These are phyloP conservation scores for Callinectes sapidus DNA, from an alignment of 2,888 invertebrate species.

Conservation along the genomic window DNA sequence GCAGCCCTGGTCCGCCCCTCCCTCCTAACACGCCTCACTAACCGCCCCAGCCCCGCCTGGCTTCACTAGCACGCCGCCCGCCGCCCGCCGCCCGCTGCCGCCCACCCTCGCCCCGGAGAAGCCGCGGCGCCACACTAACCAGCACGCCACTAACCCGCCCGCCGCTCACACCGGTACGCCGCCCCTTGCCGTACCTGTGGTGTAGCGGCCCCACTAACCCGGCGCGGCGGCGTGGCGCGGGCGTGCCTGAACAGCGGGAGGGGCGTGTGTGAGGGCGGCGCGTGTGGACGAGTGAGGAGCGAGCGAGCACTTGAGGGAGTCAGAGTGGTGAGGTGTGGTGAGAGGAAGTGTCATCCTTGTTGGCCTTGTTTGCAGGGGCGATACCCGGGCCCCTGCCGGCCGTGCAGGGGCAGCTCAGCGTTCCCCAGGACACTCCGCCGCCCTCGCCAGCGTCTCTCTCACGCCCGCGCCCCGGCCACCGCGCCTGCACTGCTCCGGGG, in stretches of 20 bases:
- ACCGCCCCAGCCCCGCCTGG: constrained; percentile 66
- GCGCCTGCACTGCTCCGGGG: background rate
- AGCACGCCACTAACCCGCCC: background rate
- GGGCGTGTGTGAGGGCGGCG: constrained; percentile 7
- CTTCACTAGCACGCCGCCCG: constrained; percentile 59
- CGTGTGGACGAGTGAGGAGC: constrained; percentile 9
- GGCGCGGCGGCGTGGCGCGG: background rate
- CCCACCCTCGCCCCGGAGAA: background rate
- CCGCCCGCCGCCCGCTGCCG: background rate
- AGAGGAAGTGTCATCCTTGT: background rate
- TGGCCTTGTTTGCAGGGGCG: constrained; percentile 32
- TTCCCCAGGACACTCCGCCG: background rate
- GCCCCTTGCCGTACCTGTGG: constrained; percentile 1
- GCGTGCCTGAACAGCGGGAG: background rate
- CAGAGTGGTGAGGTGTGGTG: background rate
- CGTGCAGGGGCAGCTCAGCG: background rate
- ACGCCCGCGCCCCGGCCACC: background rate
- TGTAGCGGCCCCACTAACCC: background rate
- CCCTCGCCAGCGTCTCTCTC: constrained; percentile 6
- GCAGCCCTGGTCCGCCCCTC: constrained; percentile 62
- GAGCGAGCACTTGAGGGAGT: background rate
- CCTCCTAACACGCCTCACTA: constrained; percentile 69
- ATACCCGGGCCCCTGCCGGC: background rate
- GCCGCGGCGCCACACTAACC: background rate
- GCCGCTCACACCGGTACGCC: constrained; percentile 35